Evolutionary conservation across 2,888 invertebrate species (phyloP), one percentile per base, ranked within the genome.

Genomic region (Drosophila helvetica): DNA sequence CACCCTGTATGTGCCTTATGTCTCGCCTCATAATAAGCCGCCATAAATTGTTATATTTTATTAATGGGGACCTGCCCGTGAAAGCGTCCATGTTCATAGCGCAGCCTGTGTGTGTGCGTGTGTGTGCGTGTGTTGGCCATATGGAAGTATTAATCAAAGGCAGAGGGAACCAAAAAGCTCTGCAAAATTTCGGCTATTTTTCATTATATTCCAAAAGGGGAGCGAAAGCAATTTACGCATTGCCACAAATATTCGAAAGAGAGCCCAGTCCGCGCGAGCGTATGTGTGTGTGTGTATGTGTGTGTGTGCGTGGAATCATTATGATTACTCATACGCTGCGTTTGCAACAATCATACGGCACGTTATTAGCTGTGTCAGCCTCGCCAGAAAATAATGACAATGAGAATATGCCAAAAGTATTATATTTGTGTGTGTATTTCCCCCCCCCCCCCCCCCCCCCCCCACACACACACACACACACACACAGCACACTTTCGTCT

Each of bases 31-130:
- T 86, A 76, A 84, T 80, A 81, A 81, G 87, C 87, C 79, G 63
- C 79, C 88, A 84, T 88, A 89, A 89, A 89, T 87, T 86, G 74
- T 70, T 79, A 85, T 87, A 89, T 86, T 82, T 89, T 85, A 89
- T 85, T 85, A 85, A 85, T 89, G 88, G 15, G n/a, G 38, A 6
- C 33, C 3, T 74, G 83, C 73, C 75, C 86, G 30, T 59, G 88
- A 86, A 78, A 74, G 83, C 87, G 72, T 68, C 53, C 81, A 72
- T 33, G 78, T 74, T 77, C 61, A 65, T 64, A 77, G 74, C 87
- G 69, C 65, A 78, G 74, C 87, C 85, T 70, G 70, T 79, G 54
- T 77, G 27, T 7, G 27, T 1, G 27, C 1, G 25, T 1, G 25
- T 8, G 5, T 22, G 22, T 22, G 22, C 7, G 25, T 7, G 25